Percentiles rank a stretch among this genome's conserved stretches.
Conservation (phyloP, 2,888 invertebrate genomes). For the Mylabris sibirica region DNA sequence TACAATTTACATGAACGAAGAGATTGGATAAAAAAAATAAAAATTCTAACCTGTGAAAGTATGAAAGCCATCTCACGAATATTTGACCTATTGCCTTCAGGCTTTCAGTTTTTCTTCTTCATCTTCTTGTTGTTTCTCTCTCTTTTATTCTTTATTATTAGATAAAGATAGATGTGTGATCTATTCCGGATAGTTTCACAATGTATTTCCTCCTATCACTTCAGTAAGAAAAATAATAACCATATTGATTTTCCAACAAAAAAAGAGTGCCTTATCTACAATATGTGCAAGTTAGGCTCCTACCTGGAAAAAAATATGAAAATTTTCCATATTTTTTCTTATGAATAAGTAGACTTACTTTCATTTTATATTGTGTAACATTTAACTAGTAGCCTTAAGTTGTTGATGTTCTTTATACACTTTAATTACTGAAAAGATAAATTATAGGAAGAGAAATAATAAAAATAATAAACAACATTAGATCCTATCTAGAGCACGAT, state of each 20-base stretch:
- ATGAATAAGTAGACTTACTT: background rate
- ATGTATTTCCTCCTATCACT: slow-evolving; percentile 3
- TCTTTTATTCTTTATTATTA: background rate
- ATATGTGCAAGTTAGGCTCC: too few relatives aligned
- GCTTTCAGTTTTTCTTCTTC: background rate
- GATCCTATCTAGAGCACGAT: too few relatives aligned
- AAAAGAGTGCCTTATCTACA: too few relatives aligned
- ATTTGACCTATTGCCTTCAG: slow-evolving; percentile 34
- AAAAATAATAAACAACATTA: too few relatives aligned
- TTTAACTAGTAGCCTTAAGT: background rate
- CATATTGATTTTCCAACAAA: background rate
- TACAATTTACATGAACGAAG: background rate
- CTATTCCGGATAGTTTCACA: background rate
- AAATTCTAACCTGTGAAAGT: slow-evolving; percentile 24
- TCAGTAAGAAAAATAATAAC: background rate
- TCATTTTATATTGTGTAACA: background rate
- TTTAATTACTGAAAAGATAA: background rate
- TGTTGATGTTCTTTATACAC: background rate
- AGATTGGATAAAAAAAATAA: background rate
- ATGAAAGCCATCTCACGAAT: slow-evolving; percentile 30
- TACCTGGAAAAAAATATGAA: too few relatives aligned
- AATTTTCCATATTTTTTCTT: too few relatives aligned
- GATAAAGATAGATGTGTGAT: background rate
- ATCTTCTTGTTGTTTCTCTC: background rate
- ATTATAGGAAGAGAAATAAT: background rate